Base-by-base conservation (phyloP, 2,888 invertebrate species). In the Chaetogeoica ovagalla region DNA sequence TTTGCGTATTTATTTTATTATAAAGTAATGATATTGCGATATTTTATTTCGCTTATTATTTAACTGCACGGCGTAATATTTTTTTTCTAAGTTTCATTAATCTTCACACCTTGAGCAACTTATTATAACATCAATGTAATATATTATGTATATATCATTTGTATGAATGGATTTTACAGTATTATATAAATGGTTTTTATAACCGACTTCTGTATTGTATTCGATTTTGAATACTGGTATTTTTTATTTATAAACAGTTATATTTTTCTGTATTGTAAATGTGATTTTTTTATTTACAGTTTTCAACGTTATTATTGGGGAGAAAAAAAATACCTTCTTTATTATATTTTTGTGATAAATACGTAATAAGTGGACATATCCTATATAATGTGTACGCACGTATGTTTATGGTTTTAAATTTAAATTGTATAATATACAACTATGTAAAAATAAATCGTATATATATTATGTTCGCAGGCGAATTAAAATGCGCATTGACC, bases 141-240 rank as follows among this genome's bases (percentile, higher is more conserved):
- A 21, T 66, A 19, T 19, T 19, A 55, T 66, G 13, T 2, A 23
- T 66, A 23, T 21, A 21, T 66, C 17, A 15, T 66, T 43, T 55
- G 43, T 66, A 66, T 66, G 66, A 66, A 66, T 43, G 66, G 43
- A 48, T 66, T 15, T 39, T 6, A 66, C 19, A 55, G 55, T 55
- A 2, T 55, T 30, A 30, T 30, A 30, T 55, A 19, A 19, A 19
- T 7, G 19, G 17, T 19, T 55, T 55, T 55, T 4, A n/a, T n/a
- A 17, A 55, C 19, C 1, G 15, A 19, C 17, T 66, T 66, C 17
- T 21, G 30, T 30, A 21, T 21, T 66, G 21, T 43, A 66, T 66
- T 21, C 7, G 21, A 66, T 11, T 43, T 21, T 17, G 15, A 43
- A 48, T 43, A n/a, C 21, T 39, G 11, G 11, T 39, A 11, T 65